Base-by-base conservation (phyloP, 30 jellyfish, hydroid and myxozoan species). In the Clytia hemisphaerica region DNA sequence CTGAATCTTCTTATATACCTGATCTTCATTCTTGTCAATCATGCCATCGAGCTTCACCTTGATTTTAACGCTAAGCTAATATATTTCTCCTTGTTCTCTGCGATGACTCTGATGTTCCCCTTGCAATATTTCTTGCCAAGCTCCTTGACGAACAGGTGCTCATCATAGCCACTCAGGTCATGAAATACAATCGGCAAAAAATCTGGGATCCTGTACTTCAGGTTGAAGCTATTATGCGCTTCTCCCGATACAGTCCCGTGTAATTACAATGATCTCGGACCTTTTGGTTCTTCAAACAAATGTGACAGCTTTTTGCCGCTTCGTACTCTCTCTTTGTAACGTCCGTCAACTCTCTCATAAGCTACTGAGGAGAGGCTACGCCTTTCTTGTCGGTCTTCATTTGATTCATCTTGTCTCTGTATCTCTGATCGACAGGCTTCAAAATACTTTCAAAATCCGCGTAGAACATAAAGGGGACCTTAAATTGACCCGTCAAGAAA, bases 221-320 rank as follows among this genome's bases (percentile, higher is more conserved):
- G 38, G 59, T 74, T 74, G 60, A 84, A 74, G 10, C 38, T 61
- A 19, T 60, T 38, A 45, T 74, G 87, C 7, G 80, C 90, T 4
- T 85, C 85, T 38, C 90, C 90, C 90, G 50, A 65, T 62, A 76
- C 27, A 26, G 18, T 32, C 85, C 90, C 12, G 90, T 76, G 15
- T 26, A 37, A 29, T 76, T 85, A 65, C 76, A 45, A 49, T 76
- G 90, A 37, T 76, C 90, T 65, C 75, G 31, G 38, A 76, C 90
- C 38, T 72, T 72, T 32, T 36, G 75, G 24, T 36, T 61, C 40
- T 2, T 51, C 30, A 22, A 51, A 31, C 30, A 14, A 31, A 51
- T 57, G 50, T 57, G 70, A 57, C 70, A 57, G 14, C 40, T 57
- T 33, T 22, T 31, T 22, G 1, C 66, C 0, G 21, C 24, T 51